Evolutionary conservation across 2,113 vertebrate species (phyloP), one percentile per base, ranked within the genome.

Genomic region (Mesembrinibis cayennensis): DNA sequence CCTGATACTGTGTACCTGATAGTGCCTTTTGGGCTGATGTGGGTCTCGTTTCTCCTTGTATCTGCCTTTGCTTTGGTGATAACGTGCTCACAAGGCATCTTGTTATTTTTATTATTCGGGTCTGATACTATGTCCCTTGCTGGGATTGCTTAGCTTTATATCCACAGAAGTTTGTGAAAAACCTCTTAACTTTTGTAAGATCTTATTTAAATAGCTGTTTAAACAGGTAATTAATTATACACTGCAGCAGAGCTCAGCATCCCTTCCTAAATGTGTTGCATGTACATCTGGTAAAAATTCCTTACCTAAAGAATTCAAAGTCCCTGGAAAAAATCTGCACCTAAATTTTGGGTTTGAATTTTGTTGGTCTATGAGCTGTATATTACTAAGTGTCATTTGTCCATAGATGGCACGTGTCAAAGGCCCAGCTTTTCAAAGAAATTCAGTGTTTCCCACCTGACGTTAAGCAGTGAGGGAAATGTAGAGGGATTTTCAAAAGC

Each of bases 271-370:
- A n/a, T 9, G 18, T 10, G 44, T 5, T 65, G n/a, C 8, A 2
- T 1, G 13, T 29, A 14, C 16, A 34, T 11, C 38, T 80, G 29
- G 8, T 45, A 87, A 82, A 19, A 47, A 36, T 2, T 19, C 45
- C 58, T 36, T 10, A 4, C 20, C 6, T 10, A 3, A 16, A 2
- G 32, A 11, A 13, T 22, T 45, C 38, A 23, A 19, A 21, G 45
- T 7, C 67, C 36, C 32, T 1, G 1, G 18, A 56, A 16, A 63
- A 71, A n/a, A 34, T 0, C 47, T 62, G 55, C 45, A 23, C 25
- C 45, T 32, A 2, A 13, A 5, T 13, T 9, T 30, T 5, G 59
- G 26, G 16, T 0, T 3, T 58, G 38, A 23, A 4, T 23, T 26
- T 65, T 45, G 3, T 11, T 59, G 63, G 1, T 45, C 29, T n/a